Conservation (phyloP, 2,113 vertebrate species). For the Cinclus mexicanus region DNA sequence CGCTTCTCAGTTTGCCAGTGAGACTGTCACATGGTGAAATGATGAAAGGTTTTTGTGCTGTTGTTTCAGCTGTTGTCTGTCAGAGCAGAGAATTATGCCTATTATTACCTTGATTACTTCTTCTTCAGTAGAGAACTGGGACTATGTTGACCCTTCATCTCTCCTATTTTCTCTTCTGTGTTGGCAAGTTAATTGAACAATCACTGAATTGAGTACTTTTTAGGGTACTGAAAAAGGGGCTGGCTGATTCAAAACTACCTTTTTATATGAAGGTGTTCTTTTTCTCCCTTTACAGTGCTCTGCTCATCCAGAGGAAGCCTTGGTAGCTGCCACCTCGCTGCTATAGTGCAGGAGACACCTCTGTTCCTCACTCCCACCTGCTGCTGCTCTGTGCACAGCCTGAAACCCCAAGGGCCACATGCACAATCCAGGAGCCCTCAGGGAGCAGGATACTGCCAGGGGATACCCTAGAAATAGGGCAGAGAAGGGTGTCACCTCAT, state of each 20-base stretch:
- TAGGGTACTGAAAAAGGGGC: neutral
- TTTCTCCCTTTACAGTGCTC: neutral
- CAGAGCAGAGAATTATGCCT: neutral
- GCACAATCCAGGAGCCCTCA: fast-evolving
- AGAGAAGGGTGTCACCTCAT: neutral
- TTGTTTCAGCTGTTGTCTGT: neutral
- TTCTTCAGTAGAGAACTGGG: neutral
- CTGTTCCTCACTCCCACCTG: neutral
- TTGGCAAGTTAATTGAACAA: neutral
- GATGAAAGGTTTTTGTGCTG: neutral
- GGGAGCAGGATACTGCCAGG: neutral
- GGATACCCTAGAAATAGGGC: neutral
- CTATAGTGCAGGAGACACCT: neutral
- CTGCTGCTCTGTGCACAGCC: neutral
- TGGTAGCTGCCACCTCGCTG: neutral
- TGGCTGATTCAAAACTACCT: neutral
- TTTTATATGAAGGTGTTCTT: neutral
- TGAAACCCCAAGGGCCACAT: neutral
- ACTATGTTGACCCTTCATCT: neutral
- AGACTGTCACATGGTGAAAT: neutral
- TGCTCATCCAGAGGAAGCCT: neutral
- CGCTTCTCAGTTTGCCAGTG: neutral
- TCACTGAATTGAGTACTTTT: neutral
- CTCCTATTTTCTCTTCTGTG: neutral
- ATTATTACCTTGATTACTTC: neutral